A percentile compares a stretch with the other conserved stretches of the same genome.
Evolutionary conservation across 2,113 vertebrate genomes (phyloP).

Genomic region (Callithrix jacchus): DNA sequence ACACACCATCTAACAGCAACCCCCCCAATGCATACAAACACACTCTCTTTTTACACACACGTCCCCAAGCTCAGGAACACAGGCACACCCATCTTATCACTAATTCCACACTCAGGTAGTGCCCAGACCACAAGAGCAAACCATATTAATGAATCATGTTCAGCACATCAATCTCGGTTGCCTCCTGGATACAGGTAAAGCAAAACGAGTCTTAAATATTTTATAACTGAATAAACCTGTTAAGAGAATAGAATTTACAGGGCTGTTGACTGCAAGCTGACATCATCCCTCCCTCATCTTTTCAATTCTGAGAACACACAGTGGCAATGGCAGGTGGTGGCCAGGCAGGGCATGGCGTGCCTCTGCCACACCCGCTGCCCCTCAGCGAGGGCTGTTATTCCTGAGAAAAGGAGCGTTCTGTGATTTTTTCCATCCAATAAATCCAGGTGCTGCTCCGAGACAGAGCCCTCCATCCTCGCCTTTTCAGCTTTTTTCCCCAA

Average conservation of each 20-base stretch:
- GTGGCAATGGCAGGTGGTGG: slow-evolving; percentile 57
- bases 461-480: not conserved
- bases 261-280: slow-evolving; percentile 71
- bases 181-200: slow-evolving; percentile 83
- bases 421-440: slow-evolving; percentile 36
- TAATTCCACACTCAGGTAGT: slow-evolving; percentile 47
- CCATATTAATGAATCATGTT: slow-evolving; percentile 74
- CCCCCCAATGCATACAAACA: not conserved
- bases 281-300: slow-evolving; percentile 73
- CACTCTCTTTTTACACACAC: not conserved
- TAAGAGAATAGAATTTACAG: slow-evolving; percentile 84
- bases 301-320: slow-evolving; percentile 68
- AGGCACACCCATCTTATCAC: slow-evolving; percentile 24
- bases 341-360: not conserved
- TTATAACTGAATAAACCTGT: slow-evolving; percentile 85
- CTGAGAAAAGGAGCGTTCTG: not conserved
- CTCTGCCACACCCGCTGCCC: not conserved
- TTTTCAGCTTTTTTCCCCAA: not conserved
- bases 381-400: not conserved
- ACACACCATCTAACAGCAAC: not conserved
- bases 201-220: slow-evolving; percentile 83
- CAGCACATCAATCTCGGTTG: slow-evolving; percentile 80
- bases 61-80: not conserved
- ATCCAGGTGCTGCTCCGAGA: slow-evolving; percentile 28
- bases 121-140: slow-evolving; percentile 67